Evolutionary conservation across 2,113 vertebrate species (phyloP).

Genomic region (Dendrocopos noguchii): DNA sequence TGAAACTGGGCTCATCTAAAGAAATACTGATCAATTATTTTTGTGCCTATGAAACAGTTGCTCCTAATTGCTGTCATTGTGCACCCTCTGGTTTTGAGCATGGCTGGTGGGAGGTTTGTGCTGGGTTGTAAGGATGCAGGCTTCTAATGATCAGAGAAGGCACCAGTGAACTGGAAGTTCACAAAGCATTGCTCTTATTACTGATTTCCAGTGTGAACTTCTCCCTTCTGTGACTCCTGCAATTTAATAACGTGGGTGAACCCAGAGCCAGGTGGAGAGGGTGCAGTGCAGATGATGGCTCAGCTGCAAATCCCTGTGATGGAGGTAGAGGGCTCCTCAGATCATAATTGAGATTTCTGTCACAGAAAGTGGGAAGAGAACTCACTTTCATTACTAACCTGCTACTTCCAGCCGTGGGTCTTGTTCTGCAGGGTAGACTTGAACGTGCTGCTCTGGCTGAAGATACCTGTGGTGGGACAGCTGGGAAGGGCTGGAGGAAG

Average conservation of each 20-base stretch:
- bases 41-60: neutral
- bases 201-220: neutral
- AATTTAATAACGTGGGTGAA: rapidly evolving
- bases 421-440: rapidly evolving
- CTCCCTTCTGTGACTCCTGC: neutral
- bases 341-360: neutral
- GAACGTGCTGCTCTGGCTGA: rapidly evolving
- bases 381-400: too few species aligned
- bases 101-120: neutral
- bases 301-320: neutral
- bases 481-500: neutral
- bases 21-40: neutral
- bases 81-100: neutral
- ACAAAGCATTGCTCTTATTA: neutral
- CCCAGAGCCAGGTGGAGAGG: neutral
- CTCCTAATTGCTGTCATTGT: neutral
- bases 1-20: neutral
- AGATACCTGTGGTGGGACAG: neutral
- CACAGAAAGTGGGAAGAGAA: neutral
- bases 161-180: neutral
- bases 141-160: neutral
- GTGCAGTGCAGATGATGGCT: neutral
- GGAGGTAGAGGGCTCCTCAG: neutral
- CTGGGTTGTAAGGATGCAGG: neutral
- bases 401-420: neutral